Percentiles rank a stretch among this genome's conserved stretches.
Conservation (phyloP, 2,113 vertebrate species). For the Cheirogaleus medius region DNA sequence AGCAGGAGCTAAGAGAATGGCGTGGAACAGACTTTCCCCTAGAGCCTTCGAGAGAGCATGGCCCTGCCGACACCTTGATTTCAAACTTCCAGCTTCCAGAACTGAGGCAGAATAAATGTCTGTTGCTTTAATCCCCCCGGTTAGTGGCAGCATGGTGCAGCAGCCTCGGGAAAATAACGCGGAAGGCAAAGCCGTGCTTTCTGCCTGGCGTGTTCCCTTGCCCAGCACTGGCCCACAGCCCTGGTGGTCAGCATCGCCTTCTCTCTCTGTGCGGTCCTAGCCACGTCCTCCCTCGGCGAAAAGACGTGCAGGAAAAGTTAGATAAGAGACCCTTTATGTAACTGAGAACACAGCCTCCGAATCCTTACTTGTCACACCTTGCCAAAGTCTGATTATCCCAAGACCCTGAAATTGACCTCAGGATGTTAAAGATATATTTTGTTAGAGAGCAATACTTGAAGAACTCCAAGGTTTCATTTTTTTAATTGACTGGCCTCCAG, state of each 20-base stretch:
- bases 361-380: neutral
- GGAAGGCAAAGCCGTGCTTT: neutral
- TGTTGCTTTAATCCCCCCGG: neutral
- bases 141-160: neutral
- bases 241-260: neutral
- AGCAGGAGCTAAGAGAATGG: neutral
- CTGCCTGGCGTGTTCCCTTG: accelerated
- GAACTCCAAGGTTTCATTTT: neutral
- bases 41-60: neutral
- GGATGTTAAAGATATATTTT: neutral
- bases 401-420: neutral
- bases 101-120: neutral
- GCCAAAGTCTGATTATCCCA: neutral
- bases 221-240: neutral
- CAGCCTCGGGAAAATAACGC: neutral
- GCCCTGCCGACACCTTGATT: neutral
- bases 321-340: neutral
- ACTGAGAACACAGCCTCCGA: neutral
- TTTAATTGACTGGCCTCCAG: neutral
- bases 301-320: neutral
- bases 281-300: neutral
- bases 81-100: neutral
- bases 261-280: neutral
- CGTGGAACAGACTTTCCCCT: neutral
- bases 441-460: neutral